Evolutionary conservation across 2,888 invertebrate genomes (phyloP).

Genomic region (Cantharis rustica): DNA sequence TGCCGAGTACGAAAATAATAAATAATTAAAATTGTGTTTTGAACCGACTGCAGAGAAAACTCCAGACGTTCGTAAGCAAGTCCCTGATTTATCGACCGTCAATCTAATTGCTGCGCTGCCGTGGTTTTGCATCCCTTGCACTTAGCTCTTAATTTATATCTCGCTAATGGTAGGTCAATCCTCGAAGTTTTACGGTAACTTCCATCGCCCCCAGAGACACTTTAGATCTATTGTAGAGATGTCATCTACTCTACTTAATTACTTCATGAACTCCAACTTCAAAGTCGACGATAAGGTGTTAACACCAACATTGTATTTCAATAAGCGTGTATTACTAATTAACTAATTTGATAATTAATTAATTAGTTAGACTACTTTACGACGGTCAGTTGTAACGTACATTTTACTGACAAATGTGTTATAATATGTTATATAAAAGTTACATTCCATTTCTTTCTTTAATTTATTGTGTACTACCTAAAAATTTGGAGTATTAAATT

Average conservation of each 20-base stretch:
- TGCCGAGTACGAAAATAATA: conserved; percentile 2
- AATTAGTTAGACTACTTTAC: not conserved
- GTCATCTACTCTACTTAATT: conserved; percentile 4
- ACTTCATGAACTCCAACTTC: not conserved
- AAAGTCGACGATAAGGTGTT: not conserved
- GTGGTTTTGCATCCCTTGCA: conserved; percentile 36
- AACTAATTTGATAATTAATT: not conserved
- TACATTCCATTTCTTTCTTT: not conserved
- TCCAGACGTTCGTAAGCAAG: conserved; percentile 19
- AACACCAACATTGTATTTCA: not conserved
- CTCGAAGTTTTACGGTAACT: conserved; percentile 12
- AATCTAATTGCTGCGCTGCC: conserved; percentile 33
- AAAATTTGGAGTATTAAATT: not conserved
- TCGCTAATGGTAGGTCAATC: conserved; percentile 32
- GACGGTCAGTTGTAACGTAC: not conserved
- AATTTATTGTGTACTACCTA: not conserved
- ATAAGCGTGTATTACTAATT: not conserved
- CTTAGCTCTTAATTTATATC: conserved; percentile 36
- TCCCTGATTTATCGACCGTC: conserved; percentile 36
- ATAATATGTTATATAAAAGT: not conserved
- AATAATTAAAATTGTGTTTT: conserved; percentile 11
- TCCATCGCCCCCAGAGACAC: not conserved
- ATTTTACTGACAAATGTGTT: not conserved
- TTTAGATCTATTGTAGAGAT: not conserved
- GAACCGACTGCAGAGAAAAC: conserved; percentile 11